Base-by-base conservation (phyloP, 2,888 invertebrate genomes). In the Notodonta ziczac region DNA sequence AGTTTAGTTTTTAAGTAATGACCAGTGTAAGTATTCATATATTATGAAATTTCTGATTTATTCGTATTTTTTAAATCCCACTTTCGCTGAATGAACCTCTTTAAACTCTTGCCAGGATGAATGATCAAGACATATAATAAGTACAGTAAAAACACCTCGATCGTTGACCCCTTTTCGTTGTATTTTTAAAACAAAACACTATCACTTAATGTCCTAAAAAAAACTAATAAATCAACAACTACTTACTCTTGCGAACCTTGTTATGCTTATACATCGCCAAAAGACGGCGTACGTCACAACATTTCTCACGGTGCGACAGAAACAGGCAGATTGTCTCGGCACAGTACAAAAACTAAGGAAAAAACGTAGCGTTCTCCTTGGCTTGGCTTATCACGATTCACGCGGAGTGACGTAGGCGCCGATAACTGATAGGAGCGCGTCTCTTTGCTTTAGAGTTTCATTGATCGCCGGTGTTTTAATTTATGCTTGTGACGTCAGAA, bases 201-300 rank as follows among this genome's bases (percentile, higher is more conserved):
- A 50, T 50, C 8, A 4, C 16, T 9, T 35, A 5, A 35, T 35
- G 16, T 4, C 6, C 16, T n/a, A 53, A 59, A n/a, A 39, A 42
- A 16, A 24, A 24, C 24, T 24, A 42, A 64, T 12, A 56, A 39
- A 55, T 52, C 52, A 40, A 44, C n/a, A 44, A 83, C 84, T 78
- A 89, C 91, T 80, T 70, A 75, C 75, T 63, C 39, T 75, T 82
- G 62, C 82, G 81, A 64, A 82, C 67, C 61, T 85, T 83, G 39
- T 63, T 78, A 51, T 80, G 81, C 56, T 75, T 85, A 62, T 84
- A 78, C 90, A 90, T 90, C 55, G 58, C 69, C 69, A 70, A 24
- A 52, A 32, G 63, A 69, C 60, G 53, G 51, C 4, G 39, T 14
- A 60, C 61, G 63, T 73, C 72, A 76, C 71, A 59, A 66, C 86